Percentiles rank a stretch among this genome's conserved stretches.
Evolutionary conservation across 2,797 vertebrate species (phyloP).

Genomic region (Eospalax fontanierii): DNA sequence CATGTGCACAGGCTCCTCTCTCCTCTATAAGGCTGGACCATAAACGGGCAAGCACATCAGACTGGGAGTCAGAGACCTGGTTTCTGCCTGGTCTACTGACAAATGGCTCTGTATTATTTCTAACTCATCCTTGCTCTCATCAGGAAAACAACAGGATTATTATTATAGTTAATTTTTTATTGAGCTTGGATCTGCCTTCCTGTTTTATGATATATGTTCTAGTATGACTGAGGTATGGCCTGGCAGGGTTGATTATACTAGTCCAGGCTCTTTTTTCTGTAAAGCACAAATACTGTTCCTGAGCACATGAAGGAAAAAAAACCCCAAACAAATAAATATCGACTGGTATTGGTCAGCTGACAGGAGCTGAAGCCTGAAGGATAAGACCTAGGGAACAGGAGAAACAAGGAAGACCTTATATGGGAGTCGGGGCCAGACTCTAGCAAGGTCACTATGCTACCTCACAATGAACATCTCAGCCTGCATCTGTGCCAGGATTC

Average conservation of each 20-base stretch:
- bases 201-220: background rate
- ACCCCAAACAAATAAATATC: background rate
- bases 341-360: background rate
- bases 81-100: background rate
- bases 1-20: background rate
- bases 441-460: background rate
- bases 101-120: background rate
- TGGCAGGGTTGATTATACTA: conserved; percentile 1
- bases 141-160: background rate
- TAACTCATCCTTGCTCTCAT: background rate
- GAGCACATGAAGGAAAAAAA: conserved; percentile 31
- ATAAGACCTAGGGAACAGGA: background rate
- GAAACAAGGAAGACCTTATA: background rate
- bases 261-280: background rate
- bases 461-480: background rate
- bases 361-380: background rate
- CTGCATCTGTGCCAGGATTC: background rate
- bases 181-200: background rate
- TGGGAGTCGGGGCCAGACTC: background rate
- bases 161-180: background rate
- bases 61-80: background rate
- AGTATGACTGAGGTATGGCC: background rate
- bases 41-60: rapidly evolving
- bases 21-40: background rate
- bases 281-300: conserved; percentile 57